A percentile compares a stretch with the other conserved stretches of the same genome.
Evolutionary conservation across 1,140 invertebrate genomes (phyloP).

Genomic region (Melanaphis sacchari): DNA sequence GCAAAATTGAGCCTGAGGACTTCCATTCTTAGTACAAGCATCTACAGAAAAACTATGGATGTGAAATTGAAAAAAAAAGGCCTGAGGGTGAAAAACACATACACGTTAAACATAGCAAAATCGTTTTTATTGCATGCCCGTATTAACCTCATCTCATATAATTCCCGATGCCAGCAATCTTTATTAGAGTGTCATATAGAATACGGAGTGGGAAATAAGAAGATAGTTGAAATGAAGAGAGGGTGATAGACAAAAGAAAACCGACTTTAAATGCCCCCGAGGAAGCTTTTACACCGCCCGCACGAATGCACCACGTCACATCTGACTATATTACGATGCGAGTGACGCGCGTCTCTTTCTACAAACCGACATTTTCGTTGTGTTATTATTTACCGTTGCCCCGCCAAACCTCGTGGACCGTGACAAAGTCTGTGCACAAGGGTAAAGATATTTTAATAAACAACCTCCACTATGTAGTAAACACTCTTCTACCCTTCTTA

Average conservation of each 20-base stretch:
- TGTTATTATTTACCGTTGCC: slow-evolving; percentile 38
- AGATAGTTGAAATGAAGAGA: not conserved
- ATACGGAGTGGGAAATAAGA: not conserved
- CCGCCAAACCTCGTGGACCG: not conserved
- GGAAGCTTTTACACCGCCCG: not conserved
- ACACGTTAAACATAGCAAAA: not conserved
- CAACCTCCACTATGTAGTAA: not conserved
- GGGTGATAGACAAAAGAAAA: slow-evolving; percentile 16
- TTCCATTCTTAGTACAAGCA: not conserved
- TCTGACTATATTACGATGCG: not conserved
- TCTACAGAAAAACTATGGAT: slow-evolving; percentile 12
- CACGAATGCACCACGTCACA: not conserved
- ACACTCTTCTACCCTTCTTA: not conserved
- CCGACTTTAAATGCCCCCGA: slow-evolving; percentile 13
- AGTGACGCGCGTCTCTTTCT: not conserved
- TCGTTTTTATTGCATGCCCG: slow-evolving; percentile 9
- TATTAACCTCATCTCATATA: slow-evolving; percentile 27
- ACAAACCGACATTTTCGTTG: slow-evolving; percentile 3
- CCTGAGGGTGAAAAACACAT: not conserved
- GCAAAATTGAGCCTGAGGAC: not conserved
- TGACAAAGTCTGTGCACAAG: slow-evolving; percentile 20
- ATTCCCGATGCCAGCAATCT: not conserved
- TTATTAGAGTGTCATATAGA: slow-evolving; percentile 39
- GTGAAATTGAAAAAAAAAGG: not conserved
- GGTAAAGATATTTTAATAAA: slow-evolving; percentile 40